Conservation (phyloP, 2,888 invertebrate genomes). For the Heliothis peltigera region DNA sequence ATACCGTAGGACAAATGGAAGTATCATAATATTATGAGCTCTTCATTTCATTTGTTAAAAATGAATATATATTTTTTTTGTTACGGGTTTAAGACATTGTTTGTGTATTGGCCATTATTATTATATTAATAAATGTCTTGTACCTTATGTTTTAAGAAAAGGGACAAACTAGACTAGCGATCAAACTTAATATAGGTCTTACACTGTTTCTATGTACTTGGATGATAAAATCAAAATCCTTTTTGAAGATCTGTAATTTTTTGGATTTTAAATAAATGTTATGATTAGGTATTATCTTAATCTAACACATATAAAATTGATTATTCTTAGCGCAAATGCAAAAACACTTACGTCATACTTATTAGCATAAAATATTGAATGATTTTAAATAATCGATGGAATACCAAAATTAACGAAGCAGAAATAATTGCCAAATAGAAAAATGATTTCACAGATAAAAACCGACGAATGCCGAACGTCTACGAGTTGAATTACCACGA, state of each 20-base stretch:
- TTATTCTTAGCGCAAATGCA: conserved; percentile 2
- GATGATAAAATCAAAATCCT: too few relatives aligned
- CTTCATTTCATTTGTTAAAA: background rate
- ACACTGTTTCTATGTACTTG: too few relatives aligned
- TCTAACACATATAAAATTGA: conserved; percentile 1
- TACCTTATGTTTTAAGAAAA: too few relatives aligned
- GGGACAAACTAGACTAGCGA: too few relatives aligned
- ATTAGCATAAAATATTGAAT: conserved; percentile 43
- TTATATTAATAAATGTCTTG: too few relatives aligned
- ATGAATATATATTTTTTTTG: background rate
- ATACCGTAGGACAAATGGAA: conserved; percentile 1
- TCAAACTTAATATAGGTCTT: too few relatives aligned
- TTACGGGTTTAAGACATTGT: background rate
- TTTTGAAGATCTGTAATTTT: too few relatives aligned
- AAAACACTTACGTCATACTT: conserved; percentile 1
- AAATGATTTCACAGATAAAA: conserved; percentile 57
- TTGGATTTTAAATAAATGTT: too few relatives aligned
- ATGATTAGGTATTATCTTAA: too few relatives aligned
- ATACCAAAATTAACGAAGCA: conserved; percentile 29
- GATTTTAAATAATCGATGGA: conserved; percentile 15
- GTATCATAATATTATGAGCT: background rate
- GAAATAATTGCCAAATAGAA: conserved; percentile 42
- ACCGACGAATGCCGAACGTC: conserved; percentile 59
- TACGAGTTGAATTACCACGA: conserved; percentile 70
- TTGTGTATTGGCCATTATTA: too few relatives aligned